Evolutionary conservation across 2,888 invertebrate genomes (phyloP).

Genomic region (Aplocera efformata): DNA sequence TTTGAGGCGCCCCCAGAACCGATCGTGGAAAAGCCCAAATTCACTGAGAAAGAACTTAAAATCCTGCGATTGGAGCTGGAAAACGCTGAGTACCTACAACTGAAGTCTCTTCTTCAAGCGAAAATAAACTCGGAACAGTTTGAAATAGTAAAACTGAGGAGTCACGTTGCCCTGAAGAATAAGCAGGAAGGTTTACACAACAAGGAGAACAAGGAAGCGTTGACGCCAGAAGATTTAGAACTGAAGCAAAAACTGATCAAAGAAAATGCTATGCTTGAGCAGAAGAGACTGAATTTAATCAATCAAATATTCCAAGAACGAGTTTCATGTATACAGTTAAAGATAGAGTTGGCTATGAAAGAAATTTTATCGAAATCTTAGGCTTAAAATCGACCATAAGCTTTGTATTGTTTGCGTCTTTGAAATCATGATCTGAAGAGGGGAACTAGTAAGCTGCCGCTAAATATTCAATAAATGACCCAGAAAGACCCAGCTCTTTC

Average conservation of each 20-base stretch:
- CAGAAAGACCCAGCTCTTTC: too few species aligned
- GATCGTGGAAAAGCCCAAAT: constrained; percentile 65
- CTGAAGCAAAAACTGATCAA: constrained; percentile 69
- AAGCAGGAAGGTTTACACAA: constrained; percentile 59
- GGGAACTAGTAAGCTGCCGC: too few species aligned
- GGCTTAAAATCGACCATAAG: neutral
- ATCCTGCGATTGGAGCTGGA: constrained; percentile 83
- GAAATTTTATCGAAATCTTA: constrained; percentile 74
- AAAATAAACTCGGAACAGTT: constrained; percentile 87
- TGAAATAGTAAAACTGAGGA: constrained; percentile 84
- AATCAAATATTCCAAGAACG: constrained; percentile 87
- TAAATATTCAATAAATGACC: too few species aligned
- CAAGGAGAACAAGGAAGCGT: constrained; percentile 61
- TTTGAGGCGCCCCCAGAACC: constrained; percentile 44
- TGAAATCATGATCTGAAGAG: too few species aligned
- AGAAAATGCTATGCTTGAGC: constrained; percentile 84
- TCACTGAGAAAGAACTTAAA: constrained; percentile 80
- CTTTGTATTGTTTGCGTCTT: too few species aligned
- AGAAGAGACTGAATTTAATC: constrained; percentile 83
- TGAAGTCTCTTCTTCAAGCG: constrained; percentile 84
- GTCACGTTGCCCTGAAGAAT: constrained; percentile 73
- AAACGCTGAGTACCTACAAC: constrained; percentile 82
- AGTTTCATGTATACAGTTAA: constrained; percentile 85
- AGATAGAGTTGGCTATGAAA: constrained; percentile 84
- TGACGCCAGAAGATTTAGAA: constrained; percentile 62